Conservation (phyloP, 1,140 invertebrate genomes). For the Bombus sibiricus region DNA sequence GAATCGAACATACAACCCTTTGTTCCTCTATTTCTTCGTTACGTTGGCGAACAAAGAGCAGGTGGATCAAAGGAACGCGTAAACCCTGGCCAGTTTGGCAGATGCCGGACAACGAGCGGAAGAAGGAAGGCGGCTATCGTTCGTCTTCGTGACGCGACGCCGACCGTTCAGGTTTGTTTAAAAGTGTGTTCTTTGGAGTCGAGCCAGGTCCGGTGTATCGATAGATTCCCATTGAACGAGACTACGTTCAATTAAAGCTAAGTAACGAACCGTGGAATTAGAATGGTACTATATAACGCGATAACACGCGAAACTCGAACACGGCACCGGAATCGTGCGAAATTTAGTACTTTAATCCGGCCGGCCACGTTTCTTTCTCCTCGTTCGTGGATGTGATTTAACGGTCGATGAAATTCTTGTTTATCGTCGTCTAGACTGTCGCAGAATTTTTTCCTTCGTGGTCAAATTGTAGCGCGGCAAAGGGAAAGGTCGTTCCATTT, state of each 20-base stretch:
- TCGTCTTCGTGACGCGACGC: slow-evolving; percentile 4
- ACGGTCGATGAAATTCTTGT: slow-evolving; percentile 49
- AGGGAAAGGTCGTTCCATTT: slow-evolving; percentile 9
- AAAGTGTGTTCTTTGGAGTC: slow-evolving; percentile 21
- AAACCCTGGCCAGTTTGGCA: not conserved
- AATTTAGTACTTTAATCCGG: slow-evolving; percentile 48
- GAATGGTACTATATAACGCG: slow-evolving; percentile 29
- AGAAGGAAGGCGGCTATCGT: not conserved
- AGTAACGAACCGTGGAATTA: slow-evolving; percentile 55
- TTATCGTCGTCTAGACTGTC: not conserved
- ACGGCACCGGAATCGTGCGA: slow-evolving; percentile 15
- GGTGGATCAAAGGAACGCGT: not conserved
- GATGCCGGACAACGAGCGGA: slow-evolving; percentile 3
- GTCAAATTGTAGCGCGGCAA: not conserved
- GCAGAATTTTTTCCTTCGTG: not conserved
- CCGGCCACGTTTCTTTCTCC: not conserved
- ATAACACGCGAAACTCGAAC: slow-evolving; percentile 14
- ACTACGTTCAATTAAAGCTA: slow-evolving; percentile 51
- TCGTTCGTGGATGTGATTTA: slow-evolving; percentile 34
- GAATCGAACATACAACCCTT: not conserved
- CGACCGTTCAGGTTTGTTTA: not conserved
- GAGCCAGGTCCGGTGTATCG: slow-evolving; percentile 36
- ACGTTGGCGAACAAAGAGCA: not conserved
- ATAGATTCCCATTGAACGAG: slow-evolving; percentile 31
- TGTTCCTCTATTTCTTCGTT: not conserved